Percentiles rank a stretch among this genome's conserved stretches.
phyloP scores from a whole-genome alignment of 2,113 vertebrate species.

The Psephotus haematonotus region DNA sequence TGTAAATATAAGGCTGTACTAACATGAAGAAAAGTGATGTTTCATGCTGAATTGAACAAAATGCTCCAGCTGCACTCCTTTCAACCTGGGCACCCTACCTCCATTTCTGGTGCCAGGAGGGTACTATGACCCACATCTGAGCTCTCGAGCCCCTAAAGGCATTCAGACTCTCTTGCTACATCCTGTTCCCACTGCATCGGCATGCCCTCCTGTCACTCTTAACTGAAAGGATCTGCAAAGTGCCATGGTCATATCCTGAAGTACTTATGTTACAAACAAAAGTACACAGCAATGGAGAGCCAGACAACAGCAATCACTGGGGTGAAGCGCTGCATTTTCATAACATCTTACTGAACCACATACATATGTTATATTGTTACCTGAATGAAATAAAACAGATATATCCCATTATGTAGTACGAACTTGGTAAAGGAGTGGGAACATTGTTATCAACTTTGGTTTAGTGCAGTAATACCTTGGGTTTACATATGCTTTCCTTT shows the following conservation, averaged over 20 bases:
- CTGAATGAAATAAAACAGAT: neutral
- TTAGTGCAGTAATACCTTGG: neutral
- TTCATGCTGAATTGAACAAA: neutral
- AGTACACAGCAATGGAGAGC: neutral
- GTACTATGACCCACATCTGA: neutral
- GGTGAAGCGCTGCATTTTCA: neutral
- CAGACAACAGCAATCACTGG: neutral
- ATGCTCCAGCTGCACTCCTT: neutral
- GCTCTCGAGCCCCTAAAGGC: neutral
- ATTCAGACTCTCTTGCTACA: neutral
- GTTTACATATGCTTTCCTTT: neutral
- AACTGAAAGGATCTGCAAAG: neutral
- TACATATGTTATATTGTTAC: neutral
- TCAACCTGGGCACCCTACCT: neutral
- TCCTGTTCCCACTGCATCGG: neutral
- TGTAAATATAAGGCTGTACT: neutral
- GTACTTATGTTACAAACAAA: neutral
- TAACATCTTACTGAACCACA: neutral
- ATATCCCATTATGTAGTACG: neutral
- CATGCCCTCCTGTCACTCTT: neutral
- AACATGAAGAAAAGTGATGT: neutral
- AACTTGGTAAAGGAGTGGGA: neutral
- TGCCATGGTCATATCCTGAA: neutral
- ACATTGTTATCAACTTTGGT: neutral
- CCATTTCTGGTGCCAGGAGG: neutral